phyloP scores from a whole-genome alignment of 2,888 invertebrate genomes.

The Eurytoma californica region DNA sequence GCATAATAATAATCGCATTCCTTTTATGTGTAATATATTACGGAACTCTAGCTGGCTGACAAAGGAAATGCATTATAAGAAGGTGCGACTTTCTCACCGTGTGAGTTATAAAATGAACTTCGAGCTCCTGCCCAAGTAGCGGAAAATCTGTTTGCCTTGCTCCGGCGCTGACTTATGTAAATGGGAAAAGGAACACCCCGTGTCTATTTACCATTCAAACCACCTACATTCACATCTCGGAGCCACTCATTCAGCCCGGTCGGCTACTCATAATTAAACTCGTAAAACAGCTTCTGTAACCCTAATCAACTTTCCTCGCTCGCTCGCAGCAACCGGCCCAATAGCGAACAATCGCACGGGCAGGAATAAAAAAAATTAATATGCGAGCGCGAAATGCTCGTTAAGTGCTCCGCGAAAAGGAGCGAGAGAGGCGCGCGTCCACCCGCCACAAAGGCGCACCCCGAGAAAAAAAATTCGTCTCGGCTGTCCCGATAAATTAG shows the following conservation, averaged over 20 bases:
- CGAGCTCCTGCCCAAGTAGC: conserved; percentile 19
- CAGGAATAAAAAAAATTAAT: too few species aligned
- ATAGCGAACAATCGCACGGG: too few species aligned
- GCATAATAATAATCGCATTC: too few species aligned
- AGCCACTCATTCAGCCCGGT: neutral
- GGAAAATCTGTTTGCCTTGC: conserved; percentile 28
- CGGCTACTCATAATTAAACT: neutral
- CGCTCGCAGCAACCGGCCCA: neutral
- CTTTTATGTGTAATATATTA: too few species aligned
- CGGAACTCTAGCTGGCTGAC: neutral
- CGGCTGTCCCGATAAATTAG: conserved; percentile 31
- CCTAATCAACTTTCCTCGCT: neutral
- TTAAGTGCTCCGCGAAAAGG: too few species aligned
- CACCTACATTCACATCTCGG: neutral
- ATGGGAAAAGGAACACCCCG: conserved; percentile 14
- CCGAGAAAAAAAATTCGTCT: conserved; percentile 19
- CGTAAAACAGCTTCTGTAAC: neutral
- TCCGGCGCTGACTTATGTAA: conserved; percentile 18
- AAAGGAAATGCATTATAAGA: neutral
- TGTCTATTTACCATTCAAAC: conserved; percentile 7
- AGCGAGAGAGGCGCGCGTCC: too few species aligned
- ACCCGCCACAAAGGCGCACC: neutral
- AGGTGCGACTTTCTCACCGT: neutral
- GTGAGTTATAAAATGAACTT: conserved; percentile 9
- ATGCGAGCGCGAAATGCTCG: too few species aligned